Percentiles rank a stretch among this genome's conserved stretches.
These are phyloP conservation scores for Pollimyrus isidori DNA, from an alignment of 2,113 vertebrate species.

Conservation along the genomic window DNA sequence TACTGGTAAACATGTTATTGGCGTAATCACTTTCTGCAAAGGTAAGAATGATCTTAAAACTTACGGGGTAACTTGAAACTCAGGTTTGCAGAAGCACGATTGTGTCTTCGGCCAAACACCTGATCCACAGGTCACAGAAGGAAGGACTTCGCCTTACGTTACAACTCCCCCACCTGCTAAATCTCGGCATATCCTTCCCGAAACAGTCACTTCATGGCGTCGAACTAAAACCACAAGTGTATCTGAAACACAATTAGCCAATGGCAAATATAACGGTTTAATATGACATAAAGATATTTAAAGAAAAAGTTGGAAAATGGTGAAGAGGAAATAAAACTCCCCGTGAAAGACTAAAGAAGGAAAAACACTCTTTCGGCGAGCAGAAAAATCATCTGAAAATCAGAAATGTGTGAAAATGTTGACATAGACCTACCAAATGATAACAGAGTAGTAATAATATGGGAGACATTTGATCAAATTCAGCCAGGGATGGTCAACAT, in stretches of 20 bases:
- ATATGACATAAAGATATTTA: no score
- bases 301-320: not conserved
- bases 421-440: not conserved
- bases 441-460: not conserved
- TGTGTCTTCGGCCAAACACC: not conserved
- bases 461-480: not conserved
- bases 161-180: not conserved
- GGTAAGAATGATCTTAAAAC: not conserved
- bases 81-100: not conserved
- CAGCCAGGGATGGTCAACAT: not conserved
- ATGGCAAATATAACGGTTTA: no score
- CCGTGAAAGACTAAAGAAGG: not conserved
- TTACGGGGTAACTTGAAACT: not conserved
- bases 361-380: not conserved
- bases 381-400: not conserved
- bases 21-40: not conserved
- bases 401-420: not conserved
- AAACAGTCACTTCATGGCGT: not conserved
- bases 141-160: not conserved
- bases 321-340: not conserved
- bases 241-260: no score
- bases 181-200: not conserved
- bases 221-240: no score
- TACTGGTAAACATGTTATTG: not conserved
- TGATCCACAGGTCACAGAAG: not conserved